phyloP scores from a whole-genome alignment of 1,140 invertebrate species.

The Mercenaria mercenaria region DNA sequence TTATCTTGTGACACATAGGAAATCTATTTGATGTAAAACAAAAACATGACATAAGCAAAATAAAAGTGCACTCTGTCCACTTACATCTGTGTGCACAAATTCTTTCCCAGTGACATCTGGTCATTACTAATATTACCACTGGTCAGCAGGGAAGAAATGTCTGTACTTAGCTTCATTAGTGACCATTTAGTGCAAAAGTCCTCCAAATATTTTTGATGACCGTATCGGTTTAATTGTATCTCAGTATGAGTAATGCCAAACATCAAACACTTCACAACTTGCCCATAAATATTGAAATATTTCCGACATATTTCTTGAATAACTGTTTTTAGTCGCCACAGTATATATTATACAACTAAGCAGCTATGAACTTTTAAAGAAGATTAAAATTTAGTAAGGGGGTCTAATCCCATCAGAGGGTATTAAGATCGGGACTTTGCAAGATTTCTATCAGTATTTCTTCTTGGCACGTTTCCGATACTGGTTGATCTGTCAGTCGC shows the following conservation, averaged over 20 bases:
- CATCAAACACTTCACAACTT: slow-evolving; percentile 14
- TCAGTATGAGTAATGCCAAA: not conserved
- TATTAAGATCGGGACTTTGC: not conserved
- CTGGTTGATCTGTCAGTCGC: not conserved
- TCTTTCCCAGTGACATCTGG: not conserved
- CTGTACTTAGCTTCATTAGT: not conserved
- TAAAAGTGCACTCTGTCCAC: not conserved
- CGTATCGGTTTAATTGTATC: not conserved
- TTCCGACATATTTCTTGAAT: slow-evolving; percentile 35
- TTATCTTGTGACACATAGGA: too few relatives aligned
- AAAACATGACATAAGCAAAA: too few relatives aligned
- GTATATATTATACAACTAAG: slow-evolving; percentile 19
- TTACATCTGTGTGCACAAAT: not conserved
- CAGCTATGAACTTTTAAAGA: slow-evolving; percentile 30
- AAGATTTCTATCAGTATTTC: slow-evolving; percentile 12
- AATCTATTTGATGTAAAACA: too few relatives aligned
- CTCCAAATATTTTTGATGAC: slow-evolving; percentile 15
- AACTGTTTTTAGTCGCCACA: not conserved
- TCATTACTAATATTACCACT: not conserved
- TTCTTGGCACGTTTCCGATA: slow-evolving; percentile 42
- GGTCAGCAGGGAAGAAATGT: slow-evolving; percentile 21
- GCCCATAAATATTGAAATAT: slow-evolving; percentile 29
- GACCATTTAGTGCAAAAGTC: slow-evolving; percentile 1
- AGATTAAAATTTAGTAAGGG: slow-evolving; percentile 43
- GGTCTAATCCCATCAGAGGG: slow-evolving; percentile 22